Conservation (phyloP, 2,797 vertebrate species). For the Myotis vivesi region DNA sequence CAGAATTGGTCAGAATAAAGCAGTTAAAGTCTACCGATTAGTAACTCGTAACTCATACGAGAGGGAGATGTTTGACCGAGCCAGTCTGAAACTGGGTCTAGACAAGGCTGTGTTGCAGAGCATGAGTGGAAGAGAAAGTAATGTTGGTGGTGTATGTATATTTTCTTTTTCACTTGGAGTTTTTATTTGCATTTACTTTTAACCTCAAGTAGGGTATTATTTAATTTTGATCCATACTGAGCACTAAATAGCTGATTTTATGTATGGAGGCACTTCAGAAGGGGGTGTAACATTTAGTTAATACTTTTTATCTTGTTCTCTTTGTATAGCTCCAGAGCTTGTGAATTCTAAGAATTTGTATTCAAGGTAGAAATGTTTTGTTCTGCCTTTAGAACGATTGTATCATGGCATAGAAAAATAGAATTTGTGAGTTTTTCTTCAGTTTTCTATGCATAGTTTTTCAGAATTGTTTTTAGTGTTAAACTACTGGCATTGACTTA, state of each 20-base stretch:
- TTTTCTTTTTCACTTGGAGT: constrained; percentile 22
- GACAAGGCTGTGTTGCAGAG: constrained; percentile 99
- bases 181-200: constrained; percentile 23
- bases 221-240: background rate
- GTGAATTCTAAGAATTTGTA: background rate
- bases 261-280: background rate
- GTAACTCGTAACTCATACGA: constrained; percentile 99
- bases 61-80: constrained; percentile 98
- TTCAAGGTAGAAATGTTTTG: background rate
- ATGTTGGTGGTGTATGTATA: constrained; percentile 90
- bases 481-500: background rate
- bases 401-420: background rate
- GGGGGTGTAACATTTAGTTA: background rate
- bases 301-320: background rate
- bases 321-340: background rate
- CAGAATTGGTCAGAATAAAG: constrained; percentile 98
- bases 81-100: constrained; percentile 96
- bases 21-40: constrained; percentile 98
- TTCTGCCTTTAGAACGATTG: background rate
- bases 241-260: background rate
- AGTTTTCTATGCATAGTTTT: background rate
- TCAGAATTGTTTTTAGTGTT: background rate
- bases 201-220: background rate
- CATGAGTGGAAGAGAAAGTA: constrained; percentile 98
- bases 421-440: background rate